Base-by-base conservation (phyloP, 2,113 vertebrate genomes). In the Piprites chloris region DNA sequence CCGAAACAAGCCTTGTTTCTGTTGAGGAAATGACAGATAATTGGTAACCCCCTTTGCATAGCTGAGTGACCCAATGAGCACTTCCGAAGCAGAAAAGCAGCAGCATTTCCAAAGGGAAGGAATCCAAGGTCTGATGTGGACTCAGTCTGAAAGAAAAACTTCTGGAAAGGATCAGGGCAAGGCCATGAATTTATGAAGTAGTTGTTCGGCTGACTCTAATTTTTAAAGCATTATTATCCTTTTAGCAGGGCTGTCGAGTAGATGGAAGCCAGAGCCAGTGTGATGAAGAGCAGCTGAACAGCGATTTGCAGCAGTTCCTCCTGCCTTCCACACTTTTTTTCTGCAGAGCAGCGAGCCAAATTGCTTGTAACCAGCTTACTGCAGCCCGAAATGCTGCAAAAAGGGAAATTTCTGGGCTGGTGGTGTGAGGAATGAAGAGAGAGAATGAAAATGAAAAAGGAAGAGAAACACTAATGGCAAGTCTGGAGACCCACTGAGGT, bases 141-240 rank as follows among this genome's bases (percentile, higher is more conserved):
- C 71, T 93, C 13, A 3, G 19, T 47, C 63, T 33, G 72, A 92
- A 95, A 95, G 82, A 86, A 94, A 93, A 96, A 92, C 95, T 94
- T 96, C 96, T 96, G 95, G 96, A 95, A 94, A 95, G 67, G 88
- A 97, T 96, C 95, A 93, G 87, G 88, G 85, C 79, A 95, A 95
- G 85, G 85, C 90, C 85, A 96, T 96, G 93, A 94, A 96, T 96
- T 96, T 96, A 97, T 95, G 95, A 95, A 96, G 95, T 75, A 93
- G 95, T 92, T 81, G 61, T 56, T 96, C 1, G 65, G 47, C 95
- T 95, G 95, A 94, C 93, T 96, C 85, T 96, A 94, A 96, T 96
- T 97, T 97, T 95, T 96, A 96, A 96, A 96, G 95, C 93, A 88
- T 97, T 96, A 97, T 97, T 96, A 97, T 96, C 95, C 95, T 94